Evolutionary conservation across 2,888 invertebrate genomes (phyloP).

Genomic region (Hypomecis atomaria): DNA sequence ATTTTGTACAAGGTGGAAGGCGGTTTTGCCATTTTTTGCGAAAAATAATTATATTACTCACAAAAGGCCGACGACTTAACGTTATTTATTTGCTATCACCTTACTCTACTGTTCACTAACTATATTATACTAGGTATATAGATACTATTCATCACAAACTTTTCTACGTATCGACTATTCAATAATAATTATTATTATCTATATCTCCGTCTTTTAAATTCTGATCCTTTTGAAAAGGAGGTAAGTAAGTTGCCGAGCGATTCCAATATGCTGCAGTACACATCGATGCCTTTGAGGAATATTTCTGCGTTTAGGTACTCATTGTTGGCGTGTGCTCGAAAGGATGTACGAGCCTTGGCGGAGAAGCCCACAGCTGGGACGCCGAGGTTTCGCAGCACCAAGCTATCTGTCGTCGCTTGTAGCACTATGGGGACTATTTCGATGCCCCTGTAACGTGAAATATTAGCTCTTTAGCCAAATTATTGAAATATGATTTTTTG

Average conservation of each 20-base stretch:
- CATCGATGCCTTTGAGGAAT: slow-evolving; percentile 64
- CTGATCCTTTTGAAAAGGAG: neutral
- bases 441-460: neutral
- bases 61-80: no score
- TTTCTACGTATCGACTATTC: no score
- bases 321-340: slow-evolving; percentile 53
- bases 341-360: slow-evolving; percentile 53
- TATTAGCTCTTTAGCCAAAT: neutral
- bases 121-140: no score
- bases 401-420: slow-evolving; percentile 65
- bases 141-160: no score
- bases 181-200: neutral
- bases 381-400: slow-evolving; percentile 57
- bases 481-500: no score
- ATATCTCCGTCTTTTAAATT: neutral
- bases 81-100: no score
- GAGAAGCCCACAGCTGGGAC: slow-evolving; percentile 68
- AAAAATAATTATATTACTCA: no score
- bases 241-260: slow-evolving; percentile 24
- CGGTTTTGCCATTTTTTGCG: no score
- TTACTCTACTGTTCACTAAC: no score
- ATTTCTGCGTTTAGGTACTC: slow-evolving; percentile 62
- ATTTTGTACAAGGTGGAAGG: no score
- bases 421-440: slow-evolving; percentile 48
- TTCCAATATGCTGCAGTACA: slow-evolving; percentile 53